Evolutionary conservation across 1,140 invertebrate genomes (phyloP), one percentile per base, ranked within the genome.

Genomic region (Halesus radiatus): DNA sequence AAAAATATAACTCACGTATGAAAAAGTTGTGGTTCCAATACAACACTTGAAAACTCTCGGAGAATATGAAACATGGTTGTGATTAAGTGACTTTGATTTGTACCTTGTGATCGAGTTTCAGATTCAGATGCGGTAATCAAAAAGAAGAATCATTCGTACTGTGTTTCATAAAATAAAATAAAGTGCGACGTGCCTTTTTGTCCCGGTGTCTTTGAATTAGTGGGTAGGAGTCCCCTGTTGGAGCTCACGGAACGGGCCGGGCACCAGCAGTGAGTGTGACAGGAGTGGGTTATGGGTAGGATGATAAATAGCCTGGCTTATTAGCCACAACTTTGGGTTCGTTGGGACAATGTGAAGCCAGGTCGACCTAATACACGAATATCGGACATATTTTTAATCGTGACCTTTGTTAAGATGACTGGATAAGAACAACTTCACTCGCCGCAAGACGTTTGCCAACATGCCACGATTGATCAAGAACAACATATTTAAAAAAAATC

Each of bases 241-340:
- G 45, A 23, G 18, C 18, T 45, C 22, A 52, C 6, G 20, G 64
- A 68, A 72, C 20, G 22, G 68, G 62, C 37, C 20, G 22, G 68
- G 62, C 37, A 45, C 37, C 50, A 23, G 20, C 50, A 50, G 68
- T 54, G 68, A 50, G 53, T 52, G 68, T 72, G 68, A 72, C 54
- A 74, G 72, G 23, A 56, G 72, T 32, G 45, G 68, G 32, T 50
- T 52, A 53, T 20, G 68, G 68, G 68, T 72, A 10, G 72, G 72
- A 56, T 75, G 72, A 75, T 75, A 75, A 75, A 75, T 58, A 54
- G 53, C 53, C 26, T 29, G 53, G 72, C 72, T 75, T 75, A 75
- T 75, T 75, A 75, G 72, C 72, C 72, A 37, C 72, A 45, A 75
- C 26, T 58, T 56, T 54, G 26, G 26, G 72, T 58, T 75, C 26